Conservation (phyloP, 1,140 invertebrate species). For the Eupeodes corollae region DNA sequence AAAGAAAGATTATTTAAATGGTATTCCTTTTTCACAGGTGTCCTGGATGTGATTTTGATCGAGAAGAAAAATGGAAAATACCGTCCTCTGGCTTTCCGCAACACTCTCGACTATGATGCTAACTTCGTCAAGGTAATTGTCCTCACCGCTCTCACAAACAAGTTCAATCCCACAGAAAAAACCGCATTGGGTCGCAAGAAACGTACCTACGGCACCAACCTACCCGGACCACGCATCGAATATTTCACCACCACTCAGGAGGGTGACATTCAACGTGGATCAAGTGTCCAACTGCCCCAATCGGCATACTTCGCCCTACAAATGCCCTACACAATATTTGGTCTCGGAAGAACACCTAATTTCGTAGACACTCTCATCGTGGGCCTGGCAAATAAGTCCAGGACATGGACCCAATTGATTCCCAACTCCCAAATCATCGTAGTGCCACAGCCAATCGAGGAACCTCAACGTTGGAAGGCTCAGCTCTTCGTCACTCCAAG, state of each 20-base stretch:
- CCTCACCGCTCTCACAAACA: conserved; percentile 68
- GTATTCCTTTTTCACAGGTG: conserved; percentile 41
- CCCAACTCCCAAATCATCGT: conserved; percentile 96
- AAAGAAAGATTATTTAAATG: not conserved
- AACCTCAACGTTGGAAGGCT: conserved; percentile 76
- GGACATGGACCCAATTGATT: conserved; percentile 85
- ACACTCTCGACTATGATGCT: conserved; percentile 83
- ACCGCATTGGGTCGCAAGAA: conserved; percentile 61
- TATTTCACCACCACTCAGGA: conserved; percentile 79
- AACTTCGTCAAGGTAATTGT: conserved; percentile 95
- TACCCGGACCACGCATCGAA: conserved; percentile 76
- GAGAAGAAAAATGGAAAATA: conserved; percentile 43
- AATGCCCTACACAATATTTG: conserved; percentile 89
- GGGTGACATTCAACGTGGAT: conserved; percentile 58
- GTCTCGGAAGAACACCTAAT: conserved; percentile 90
- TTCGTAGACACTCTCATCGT: conserved; percentile 87
- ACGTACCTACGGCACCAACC: conserved; percentile 75
- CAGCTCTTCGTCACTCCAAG: conserved; percentile 94
- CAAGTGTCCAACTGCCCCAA: conserved; percentile 81
- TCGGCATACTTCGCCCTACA: conserved; percentile 85
- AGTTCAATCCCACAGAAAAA: conserved; percentile 52
- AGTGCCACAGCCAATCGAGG: conserved; percentile 71
- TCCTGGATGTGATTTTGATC: conserved; percentile 71
- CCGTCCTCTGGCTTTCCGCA: conserved; percentile 61
- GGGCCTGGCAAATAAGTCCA: conserved; percentile 57